A percentile compares a stretch with the other conserved stretches of the same genome.
Evolutionary conservation across 2,797 vertebrate genomes (phyloP).

Genomic region (Bradypodion ventrale): DNA sequence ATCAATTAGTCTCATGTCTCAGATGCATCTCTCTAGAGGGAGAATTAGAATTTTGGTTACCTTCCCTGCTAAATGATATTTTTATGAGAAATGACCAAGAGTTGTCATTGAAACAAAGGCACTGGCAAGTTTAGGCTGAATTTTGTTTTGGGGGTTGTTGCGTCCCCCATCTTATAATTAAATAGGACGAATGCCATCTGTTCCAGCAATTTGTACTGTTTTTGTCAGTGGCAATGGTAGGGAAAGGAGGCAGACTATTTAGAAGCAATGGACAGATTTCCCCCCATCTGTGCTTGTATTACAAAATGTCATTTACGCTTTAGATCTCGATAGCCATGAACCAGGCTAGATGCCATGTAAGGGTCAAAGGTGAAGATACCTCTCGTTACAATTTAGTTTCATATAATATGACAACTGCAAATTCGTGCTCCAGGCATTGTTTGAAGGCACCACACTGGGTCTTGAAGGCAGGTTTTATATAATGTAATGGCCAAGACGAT

Average conservation of each 20-base stretch:
- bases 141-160: constrained; percentile 10
- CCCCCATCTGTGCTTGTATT: constrained; percentile 83
- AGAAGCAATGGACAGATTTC: constrained; percentile 81
- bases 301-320: constrained; percentile 79
- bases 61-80: constrained; percentile 38
- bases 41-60: constrained; percentile 41
- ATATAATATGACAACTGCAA: constrained; percentile 73
- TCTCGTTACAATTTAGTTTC: constrained; percentile 75
- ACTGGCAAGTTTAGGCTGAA: constrained; percentile 53
- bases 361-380: constrained; percentile 78
- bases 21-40: constrained; percentile 32
- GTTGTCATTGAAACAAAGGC: constrained; percentile 58
- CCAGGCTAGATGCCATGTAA: constrained; percentile 70
- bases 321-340: constrained; percentile 76
- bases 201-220: constrained; percentile 76
- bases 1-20: constrained; percentile 34
- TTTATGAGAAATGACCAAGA: constrained; percentile 59
- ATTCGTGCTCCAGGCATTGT: constrained; percentile 63
- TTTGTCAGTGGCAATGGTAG: constrained; percentile 76
- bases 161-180: constrained; percentile 20
- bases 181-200: constrained; percentile 77
- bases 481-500: constrained; percentile 61
- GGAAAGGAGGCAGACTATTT: constrained; percentile 75
- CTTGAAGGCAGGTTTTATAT: constrained; percentile 62
- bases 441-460: constrained; percentile 63